phyloP scores from a whole-genome alignment of 2,113 vertebrate genomes.

The Tyto alba region DNA sequence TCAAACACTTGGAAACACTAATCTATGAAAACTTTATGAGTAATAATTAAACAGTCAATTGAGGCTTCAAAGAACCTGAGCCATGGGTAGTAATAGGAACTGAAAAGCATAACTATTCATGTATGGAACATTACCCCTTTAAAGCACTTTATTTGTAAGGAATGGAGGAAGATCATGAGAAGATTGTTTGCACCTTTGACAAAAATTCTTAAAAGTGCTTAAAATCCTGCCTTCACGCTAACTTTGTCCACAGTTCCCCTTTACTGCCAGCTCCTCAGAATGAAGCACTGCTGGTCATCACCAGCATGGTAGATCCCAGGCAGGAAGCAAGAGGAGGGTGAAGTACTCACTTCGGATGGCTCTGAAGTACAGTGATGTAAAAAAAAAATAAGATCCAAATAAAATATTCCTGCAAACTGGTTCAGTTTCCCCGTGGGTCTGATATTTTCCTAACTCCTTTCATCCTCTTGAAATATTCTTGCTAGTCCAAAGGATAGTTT shows the following conservation, averaged over 20 bases:
- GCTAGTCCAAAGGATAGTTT: not conserved
- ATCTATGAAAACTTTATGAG: not conserved
- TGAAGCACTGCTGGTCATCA: rapidly evolving
- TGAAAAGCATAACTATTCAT: not conserved
- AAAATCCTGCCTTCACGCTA: not conserved
- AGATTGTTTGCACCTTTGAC: not conserved
- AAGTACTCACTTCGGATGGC: not conserved
- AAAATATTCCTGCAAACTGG: not conserved
- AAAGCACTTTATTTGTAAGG: not conserved
- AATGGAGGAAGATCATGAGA: not conserved
- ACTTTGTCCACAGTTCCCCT: not conserved
- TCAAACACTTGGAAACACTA: not conserved
- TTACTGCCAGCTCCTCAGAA: not conserved
- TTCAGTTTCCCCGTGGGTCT: not conserved
- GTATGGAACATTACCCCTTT: not conserved
- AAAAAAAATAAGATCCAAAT: not conserved
- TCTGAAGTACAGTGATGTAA: rapidly evolving
- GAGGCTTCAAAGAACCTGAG: not conserved
- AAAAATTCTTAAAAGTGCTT: not conserved
- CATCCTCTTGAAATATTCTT: not conserved
- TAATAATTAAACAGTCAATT: not conserved
- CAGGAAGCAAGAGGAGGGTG: not conserved
- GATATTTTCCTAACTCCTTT: not conserved
- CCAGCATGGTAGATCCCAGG: rapidly evolving
- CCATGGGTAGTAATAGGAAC: not conserved